These are phyloP conservation scores for Chaetogeoica ovagalla DNA, from an alignment of 2,888 invertebrate species.

Conservation along the genomic window DNA sequence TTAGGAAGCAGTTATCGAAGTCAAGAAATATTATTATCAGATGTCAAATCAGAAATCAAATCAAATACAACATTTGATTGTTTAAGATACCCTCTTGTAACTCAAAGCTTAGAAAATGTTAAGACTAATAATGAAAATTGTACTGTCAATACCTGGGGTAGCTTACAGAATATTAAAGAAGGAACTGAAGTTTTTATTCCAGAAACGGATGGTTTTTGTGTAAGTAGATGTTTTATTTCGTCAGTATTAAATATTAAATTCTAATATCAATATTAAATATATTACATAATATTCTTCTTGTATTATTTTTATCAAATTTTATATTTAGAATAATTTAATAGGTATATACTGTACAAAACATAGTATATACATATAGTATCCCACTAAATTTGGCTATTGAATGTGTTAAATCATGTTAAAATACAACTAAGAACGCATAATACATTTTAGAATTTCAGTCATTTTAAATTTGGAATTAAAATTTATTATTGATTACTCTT, in stretches of 20 bases:
- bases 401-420: too few relatives aligned
- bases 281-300: too few relatives aligned
- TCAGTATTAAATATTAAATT: background rate
- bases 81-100: constrained; percentile 51
- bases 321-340: too few relatives aligned
- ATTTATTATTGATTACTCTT: too few relatives aligned
- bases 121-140: constrained; percentile 58
- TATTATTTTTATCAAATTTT: too few relatives aligned
- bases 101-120: constrained; percentile 61
- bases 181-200: constrained; percentile 25
- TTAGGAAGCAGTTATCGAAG: constrained; percentile 65
- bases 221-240: constrained; percentile 35
- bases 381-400: too few relatives aligned
- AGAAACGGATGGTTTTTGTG: constrained; percentile 24
- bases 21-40: constrained; percentile 61
- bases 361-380: too few relatives aligned
- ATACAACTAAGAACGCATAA: too few relatives aligned
- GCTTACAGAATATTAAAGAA: constrained; percentile 59
- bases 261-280: background rate
- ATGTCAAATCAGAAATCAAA: constrained; percentile 58
- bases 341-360: too few relatives aligned
- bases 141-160: constrained; percentile 64
- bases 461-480: too few relatives aligned
- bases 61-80: constrained; percentile 33
- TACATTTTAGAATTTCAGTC: too few relatives aligned